A percentile compares a stretch with the other conserved stretches of the same genome.
These are phyloP conservation scores for Carcharodon carcharias DNA, from an alignment of 2,797 vertebrate genomes.

Conservation along the genomic window DNA sequence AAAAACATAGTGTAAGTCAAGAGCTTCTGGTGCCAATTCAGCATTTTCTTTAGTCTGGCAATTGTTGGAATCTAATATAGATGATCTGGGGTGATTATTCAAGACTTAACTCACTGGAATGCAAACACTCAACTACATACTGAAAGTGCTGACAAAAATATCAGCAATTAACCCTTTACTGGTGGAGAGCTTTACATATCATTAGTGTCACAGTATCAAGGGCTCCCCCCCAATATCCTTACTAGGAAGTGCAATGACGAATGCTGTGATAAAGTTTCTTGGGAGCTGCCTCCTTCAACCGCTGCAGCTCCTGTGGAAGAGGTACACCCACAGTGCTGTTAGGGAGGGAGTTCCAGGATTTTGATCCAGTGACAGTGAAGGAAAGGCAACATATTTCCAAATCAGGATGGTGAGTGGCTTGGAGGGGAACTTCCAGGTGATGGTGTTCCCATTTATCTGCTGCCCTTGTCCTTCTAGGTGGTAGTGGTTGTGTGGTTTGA, in stretches of 20 bases:
- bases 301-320: too few species aligned
- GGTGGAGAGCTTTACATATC: neutral
- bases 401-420: too few species aligned
- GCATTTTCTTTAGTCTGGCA: neutral
- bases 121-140: neutral
- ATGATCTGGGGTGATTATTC: neutral
- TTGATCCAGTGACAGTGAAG: too few species aligned
- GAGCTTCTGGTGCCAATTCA: neutral
- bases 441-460: too few species aligned
- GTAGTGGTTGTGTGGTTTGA: too few species aligned
- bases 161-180: neutral
- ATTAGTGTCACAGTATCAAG: neutral
- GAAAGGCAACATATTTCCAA: too few species aligned
- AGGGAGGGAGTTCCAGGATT: too few species aligned
- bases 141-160: neutral
- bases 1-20: neutral
- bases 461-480: too few species aligned
- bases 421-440: too few species aligned
- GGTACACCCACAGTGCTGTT: too few species aligned
- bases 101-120: neutral
- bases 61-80: neutral
- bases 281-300: too few species aligned
- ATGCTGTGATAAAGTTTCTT: neutral
- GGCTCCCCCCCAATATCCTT: neutral
- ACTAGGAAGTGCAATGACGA: neutral